A percentile compares a stretch with the other conserved stretches of the same genome.
Evolutionary conservation across 2,113 vertebrate species (phyloP).

Genomic region (Nesoenas mayeri): DNA sequence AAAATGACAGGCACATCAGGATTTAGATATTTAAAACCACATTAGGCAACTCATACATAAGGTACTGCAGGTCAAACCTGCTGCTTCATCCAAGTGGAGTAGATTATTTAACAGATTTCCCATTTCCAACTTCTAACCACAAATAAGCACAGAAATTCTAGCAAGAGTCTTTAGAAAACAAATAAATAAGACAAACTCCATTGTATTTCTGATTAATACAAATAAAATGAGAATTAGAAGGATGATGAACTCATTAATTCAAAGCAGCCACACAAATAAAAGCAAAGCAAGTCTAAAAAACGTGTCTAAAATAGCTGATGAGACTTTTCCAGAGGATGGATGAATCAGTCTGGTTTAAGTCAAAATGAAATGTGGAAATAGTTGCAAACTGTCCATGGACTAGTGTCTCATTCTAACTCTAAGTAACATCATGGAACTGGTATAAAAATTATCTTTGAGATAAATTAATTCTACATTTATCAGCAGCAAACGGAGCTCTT

Average conservation of each 20-base stretch:
- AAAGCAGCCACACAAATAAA: neutral
- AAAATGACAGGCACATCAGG: neutral
- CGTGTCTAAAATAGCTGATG: neutral
- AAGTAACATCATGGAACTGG: neutral
- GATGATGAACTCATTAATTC: neutral
- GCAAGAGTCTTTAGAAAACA: neutral
- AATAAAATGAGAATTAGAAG: neutral
- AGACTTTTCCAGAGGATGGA: slow-evolving; percentile 8
- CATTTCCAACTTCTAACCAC: neutral
- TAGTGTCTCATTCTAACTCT: neutral
- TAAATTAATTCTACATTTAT: neutral
- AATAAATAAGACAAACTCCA: neutral
- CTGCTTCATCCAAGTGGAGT: neutral
- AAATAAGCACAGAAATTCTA: neutral
- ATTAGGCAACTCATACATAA: neutral
- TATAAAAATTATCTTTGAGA: neutral
- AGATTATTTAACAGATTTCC: neutral
- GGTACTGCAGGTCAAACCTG: neutral
- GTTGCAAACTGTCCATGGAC: neutral
- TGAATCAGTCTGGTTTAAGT: neutral
- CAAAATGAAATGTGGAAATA: slow-evolving; percentile 3
- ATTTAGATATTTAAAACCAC: neutral
- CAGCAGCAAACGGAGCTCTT: neutral
- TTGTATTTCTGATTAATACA: neutral
- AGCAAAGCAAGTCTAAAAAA: neutral